These are phyloP conservation scores for Palythoa caribaeorum DNA, from an alignment of 92 coral and sea anemone genomes.

Conservation along the genomic window DNA sequence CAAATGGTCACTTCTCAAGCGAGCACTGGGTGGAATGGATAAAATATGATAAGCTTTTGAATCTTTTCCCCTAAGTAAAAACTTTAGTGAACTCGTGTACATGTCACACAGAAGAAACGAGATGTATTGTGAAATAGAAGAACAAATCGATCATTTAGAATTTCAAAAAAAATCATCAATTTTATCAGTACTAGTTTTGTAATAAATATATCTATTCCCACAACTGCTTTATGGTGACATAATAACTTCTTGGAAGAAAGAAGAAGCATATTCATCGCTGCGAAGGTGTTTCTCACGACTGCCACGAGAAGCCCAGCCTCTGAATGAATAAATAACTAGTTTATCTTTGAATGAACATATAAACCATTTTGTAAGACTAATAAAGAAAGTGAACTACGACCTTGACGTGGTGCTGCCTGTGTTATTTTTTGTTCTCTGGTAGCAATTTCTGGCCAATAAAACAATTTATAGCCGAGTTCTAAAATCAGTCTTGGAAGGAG, in stretches of 20 bases:
- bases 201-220: neutral
- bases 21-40: neutral
- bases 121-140: neutral
- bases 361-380: no score
- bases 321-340: neutral
- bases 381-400: no score
- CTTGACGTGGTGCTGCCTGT: no score
- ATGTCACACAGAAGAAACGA: neutral
- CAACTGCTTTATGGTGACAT: neutral
- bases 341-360: neutral
- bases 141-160: neutral
- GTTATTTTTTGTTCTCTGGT: no score
- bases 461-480: no score
- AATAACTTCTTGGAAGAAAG: neutral
- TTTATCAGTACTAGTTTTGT: neutral
- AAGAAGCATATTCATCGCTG: neutral
- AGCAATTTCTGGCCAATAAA: no score
- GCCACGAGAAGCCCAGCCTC: neutral
- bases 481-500: no score
- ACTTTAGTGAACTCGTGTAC: neutral
- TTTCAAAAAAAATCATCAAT: neutral
- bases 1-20: neutral
- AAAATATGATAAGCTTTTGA: neutral
- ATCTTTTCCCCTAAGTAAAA: neutral
- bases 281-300: neutral